phyloP scores from a whole-genome alignment of 2,113 vertebrate genomes.

The Misgurnus anguillicaudatus region DNA sequence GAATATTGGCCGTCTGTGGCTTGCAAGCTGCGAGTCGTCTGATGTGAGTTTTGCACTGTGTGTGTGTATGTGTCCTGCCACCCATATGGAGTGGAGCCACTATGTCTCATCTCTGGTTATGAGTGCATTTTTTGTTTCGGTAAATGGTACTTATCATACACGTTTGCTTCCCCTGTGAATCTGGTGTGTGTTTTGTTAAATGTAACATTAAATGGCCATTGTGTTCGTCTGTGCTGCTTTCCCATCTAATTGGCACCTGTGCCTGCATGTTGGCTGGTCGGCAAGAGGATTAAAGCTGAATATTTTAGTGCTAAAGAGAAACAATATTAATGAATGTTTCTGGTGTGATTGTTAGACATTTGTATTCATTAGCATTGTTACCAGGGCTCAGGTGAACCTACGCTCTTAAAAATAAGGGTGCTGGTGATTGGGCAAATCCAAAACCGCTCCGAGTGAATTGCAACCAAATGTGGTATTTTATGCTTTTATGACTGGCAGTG shows the following conservation, averaged over 20 bases:
- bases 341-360: neutral
- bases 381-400: neutral
- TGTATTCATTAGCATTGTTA: neutral
- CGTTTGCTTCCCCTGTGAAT: neutral
- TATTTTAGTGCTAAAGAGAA: neutral
- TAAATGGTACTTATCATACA: neutral
- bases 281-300: neutral
- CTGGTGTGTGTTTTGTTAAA: neutral
- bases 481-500: neutral
- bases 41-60: conserved; percentile 15
- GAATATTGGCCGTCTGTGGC: conserved; percentile 23
- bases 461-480: neutral
- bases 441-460: neutral
- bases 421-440: neutral
- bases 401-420: too few relatives aligned
- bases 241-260: neutral
- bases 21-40: conserved; percentile 5
- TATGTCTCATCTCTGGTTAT: conserved; percentile 27
- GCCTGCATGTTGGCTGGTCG: neutral
- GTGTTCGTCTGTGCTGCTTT: neutral
- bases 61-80: conserved; percentile 36
- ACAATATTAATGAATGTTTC: neutral
- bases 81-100: conserved; percentile 36
- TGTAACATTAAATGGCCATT: conserved; percentile 1
- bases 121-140: conserved; percentile 22